Evolutionary conservation across 2,888 invertebrate genomes (phyloP), one percentile per base, ranked within the genome.

Genomic region (Troides oblongomaculatus): DNA sequence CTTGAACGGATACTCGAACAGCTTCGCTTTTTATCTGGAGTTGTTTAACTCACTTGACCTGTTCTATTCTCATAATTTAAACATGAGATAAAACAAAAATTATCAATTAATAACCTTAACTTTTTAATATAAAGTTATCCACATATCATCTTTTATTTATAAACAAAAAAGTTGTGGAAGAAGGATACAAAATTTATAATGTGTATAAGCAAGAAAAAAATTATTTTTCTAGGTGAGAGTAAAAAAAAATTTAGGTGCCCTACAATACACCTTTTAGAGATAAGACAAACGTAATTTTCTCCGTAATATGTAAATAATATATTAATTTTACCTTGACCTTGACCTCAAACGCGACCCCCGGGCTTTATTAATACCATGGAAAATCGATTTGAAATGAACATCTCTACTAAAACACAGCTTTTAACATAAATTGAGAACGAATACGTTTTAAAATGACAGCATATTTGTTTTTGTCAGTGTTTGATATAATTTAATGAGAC

Each of bases 1-100:
- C 12, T 59, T 62, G 50, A 67, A 62, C 62, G 43, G 23, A 67
- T 59, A 65, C 46, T 65, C 25, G 10, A 65, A 59, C 43, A 17
- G 56, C 57, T 64, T 7, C 18, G 63, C 58, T 10, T 25, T 58
- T 65, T 65, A 59, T 59, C 58, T 43, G 10, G 53, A 12, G 14
- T 50, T 50, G 50, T 50, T 50, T 50, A 50, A 50, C 50, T 50
- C 14, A 18, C 50, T 50, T 5, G 14, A 50, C 50, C 14, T 50
- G 50, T 5, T 50, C 50, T 50, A 50, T 46, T 46, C 46, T 46
- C 2, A 14, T 50, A 14, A 14, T 50, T 50, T 50, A 50, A 14
- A 50, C 14, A 17, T 50, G 50, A 50, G 18, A 50, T 50, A 50
- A 50, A 17, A 50, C 18, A 5, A 17, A 50, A 17, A 50, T 4